Evolutionary conservation across 2,113 vertebrate genomes (phyloP).

Genomic region (Sterrhoptilus dennistouni): DNA sequence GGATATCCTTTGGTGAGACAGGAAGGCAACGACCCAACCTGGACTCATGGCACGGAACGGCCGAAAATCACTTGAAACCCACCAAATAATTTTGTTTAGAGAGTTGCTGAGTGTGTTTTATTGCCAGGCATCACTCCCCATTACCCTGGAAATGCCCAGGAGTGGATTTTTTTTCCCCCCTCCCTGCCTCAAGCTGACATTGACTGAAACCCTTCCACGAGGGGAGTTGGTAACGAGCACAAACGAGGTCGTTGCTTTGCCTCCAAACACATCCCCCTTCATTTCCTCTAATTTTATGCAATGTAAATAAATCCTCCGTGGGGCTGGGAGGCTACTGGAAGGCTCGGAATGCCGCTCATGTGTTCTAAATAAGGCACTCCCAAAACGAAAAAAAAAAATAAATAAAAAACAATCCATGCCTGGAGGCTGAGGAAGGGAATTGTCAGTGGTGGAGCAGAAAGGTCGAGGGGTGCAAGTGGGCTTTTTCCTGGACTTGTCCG

Average conservation of each 20-base stretch:
- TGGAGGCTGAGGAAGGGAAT: constrained; percentile 77
- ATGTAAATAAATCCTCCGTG: constrained; percentile 79
- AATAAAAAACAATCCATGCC: constrained; percentile 66
- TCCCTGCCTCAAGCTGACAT: constrained; percentile 53
- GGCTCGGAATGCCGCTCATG: constrained; percentile 70
- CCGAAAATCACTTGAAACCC: constrained; percentile 19
- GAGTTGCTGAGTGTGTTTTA: constrained; percentile 51
- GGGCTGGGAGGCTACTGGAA: constrained; percentile 75
- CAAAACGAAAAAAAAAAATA: background rate
- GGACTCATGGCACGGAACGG: background rate
- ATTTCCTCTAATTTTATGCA: constrained; percentile 81
- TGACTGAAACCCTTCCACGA: constrained; percentile 72
- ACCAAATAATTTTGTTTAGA: constrained; percentile 34
- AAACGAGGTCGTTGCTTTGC: constrained; percentile 63
- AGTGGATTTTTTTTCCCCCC: background rate
- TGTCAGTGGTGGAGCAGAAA: constrained; percentile 68
- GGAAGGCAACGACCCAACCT: background rate
- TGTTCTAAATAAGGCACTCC: constrained; percentile 78
- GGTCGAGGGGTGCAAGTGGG: constrained; percentile 79
- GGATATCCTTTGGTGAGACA: background rate
- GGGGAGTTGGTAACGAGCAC: constrained; percentile 42
- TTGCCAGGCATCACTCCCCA: constrained; percentile 60
- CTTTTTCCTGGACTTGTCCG: constrained; percentile 80
- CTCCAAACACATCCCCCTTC: constrained; percentile 74
- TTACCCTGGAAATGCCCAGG: constrained; percentile 65